Evolutionary conservation across 2,113 vertebrate genomes (phyloP).

Genomic region (Chascanopsetta lugubris): DNA sequence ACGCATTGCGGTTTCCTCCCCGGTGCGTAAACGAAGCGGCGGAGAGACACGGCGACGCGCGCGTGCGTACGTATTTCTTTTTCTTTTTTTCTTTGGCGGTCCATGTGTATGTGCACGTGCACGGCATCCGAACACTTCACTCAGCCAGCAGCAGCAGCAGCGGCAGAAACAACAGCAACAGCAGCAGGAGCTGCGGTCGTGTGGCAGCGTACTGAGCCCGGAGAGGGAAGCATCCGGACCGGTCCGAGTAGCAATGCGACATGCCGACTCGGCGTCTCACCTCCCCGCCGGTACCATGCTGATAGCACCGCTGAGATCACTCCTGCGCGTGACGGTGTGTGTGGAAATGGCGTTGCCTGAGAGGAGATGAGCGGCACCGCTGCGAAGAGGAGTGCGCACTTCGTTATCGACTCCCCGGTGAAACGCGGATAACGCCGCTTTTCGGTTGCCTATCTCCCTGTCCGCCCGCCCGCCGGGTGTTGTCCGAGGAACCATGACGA

Average conservation of each 20-base stretch:
- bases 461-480: not conserved
- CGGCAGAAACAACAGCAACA: too few species aligned
- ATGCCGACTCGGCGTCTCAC: constrained; percentile 12
- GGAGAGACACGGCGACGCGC: not conserved
- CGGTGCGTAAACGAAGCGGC: constrained; percentile 17
- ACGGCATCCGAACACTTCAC: not conserved
- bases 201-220: too few species aligned
- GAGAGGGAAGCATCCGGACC: constrained; percentile 37
- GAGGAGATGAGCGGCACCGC: constrained; percentile 49
- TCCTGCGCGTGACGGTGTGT: constrained; percentile 7
- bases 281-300: not conserved
- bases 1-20: constrained; percentile 82
- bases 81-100: too few species aligned
- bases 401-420: constrained; percentile 6
- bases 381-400: constrained; percentile 45
- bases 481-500: constrained; percentile 80
- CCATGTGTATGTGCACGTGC: constrained; percentile 5
- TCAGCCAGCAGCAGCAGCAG: too few species aligned
- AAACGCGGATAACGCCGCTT: constrained; percentile 12
- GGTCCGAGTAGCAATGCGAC: constrained; percentile 42
- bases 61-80: not conserved
- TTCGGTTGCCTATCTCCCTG: not conserved
- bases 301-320: not conserved
- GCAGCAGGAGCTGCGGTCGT: too few species aligned
- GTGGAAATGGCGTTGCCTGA: constrained; percentile 52